Evolutionary conservation across 2,888 invertebrate genomes (phyloP).

Genomic region (Rotaria macrura): DNA sequence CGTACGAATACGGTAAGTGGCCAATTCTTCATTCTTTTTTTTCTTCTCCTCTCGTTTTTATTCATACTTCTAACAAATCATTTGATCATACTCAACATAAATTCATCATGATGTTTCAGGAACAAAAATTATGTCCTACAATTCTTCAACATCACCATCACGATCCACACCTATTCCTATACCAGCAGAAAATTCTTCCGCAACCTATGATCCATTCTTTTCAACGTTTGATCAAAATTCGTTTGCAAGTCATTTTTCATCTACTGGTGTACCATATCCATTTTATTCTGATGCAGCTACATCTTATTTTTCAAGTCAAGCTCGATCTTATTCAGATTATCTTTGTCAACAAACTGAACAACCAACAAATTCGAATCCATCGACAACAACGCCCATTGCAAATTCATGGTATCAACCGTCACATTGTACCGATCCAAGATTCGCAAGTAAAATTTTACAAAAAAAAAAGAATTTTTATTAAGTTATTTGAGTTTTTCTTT

Average conservation of each 20-base stretch:
- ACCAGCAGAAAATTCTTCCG: neutral
- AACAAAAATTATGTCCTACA: neutral
- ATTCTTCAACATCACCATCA: neutral
- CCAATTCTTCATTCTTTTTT: neutral
- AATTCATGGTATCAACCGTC: neutral
- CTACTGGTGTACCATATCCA: neutral
- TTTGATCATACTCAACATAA: neutral
- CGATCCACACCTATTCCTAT: neutral
- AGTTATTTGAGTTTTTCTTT: neutral
- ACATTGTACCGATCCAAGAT: constrained; percentile 1
- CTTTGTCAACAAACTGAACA: neutral
- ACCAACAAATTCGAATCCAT: neutral
- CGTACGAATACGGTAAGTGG: constrained; percentile 20
- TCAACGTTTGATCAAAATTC: neutral
- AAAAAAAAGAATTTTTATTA: neutral
- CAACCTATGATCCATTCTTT: neutral
- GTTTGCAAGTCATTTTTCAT: neutral
- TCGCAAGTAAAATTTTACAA: neutral
- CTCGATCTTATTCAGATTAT: neutral
- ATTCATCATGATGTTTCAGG: constrained; percentile 11
- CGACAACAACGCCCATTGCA: neutral
- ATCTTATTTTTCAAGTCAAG: neutral
- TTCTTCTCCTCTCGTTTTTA: neutral
- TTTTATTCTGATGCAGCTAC: constrained; percentile 1
- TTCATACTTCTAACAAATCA: neutral